A percentile compares a stretch with the other conserved stretches of the same genome.
Evolutionary conservation across 1,140 invertebrate species (phyloP).

Genomic region (Apolygus lucorum): DNA sequence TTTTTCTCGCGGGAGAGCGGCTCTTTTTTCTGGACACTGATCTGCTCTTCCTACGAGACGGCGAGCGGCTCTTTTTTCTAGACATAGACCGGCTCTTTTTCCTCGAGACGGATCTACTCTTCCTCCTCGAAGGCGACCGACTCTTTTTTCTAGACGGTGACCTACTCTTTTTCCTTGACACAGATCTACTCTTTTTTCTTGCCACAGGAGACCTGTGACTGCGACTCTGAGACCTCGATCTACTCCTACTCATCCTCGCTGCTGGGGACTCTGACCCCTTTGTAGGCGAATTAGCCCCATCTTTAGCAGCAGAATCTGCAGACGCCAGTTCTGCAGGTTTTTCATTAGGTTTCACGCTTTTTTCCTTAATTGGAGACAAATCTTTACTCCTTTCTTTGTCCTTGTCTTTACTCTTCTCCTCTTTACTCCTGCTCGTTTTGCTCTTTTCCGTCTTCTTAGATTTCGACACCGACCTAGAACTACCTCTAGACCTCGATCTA

Average conservation of each 20-base stretch:
- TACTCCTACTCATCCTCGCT: conserved; percentile 5
- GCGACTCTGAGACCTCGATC: not conserved
- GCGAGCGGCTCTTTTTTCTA: conserved; percentile 19
- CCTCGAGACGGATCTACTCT: conserved; percentile 19
- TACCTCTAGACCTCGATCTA: conserved; percentile 45
- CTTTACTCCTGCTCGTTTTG: conserved; percentile 40
- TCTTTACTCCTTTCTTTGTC: conserved; percentile 34
- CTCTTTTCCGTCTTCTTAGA: conserved; percentile 38
- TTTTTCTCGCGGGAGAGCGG: conserved; percentile 6
- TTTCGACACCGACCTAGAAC: conserved; percentile 37
- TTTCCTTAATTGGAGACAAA: conserved; percentile 35
- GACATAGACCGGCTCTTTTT: conserved; percentile 20
- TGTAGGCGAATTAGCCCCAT: not conserved
- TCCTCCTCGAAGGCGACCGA: conserved; percentile 23
- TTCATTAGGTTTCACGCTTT: conserved; percentile 35
- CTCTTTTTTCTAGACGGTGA: conserved; percentile 23
- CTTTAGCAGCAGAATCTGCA: not conserved
- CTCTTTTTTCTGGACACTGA: conserved; percentile 25
- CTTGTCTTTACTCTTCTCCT: conserved; percentile 41
- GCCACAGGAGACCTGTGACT: not conserved
- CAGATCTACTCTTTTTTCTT: not conserved
- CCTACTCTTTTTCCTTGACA: conserved; percentile 21
- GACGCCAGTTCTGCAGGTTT: conserved; percentile 19
- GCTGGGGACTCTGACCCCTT: not conserved
- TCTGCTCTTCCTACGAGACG: conserved; percentile 20